Base-by-base conservation (phyloP, 2,888 invertebrate species). In the Apodemia zela region DNA sequence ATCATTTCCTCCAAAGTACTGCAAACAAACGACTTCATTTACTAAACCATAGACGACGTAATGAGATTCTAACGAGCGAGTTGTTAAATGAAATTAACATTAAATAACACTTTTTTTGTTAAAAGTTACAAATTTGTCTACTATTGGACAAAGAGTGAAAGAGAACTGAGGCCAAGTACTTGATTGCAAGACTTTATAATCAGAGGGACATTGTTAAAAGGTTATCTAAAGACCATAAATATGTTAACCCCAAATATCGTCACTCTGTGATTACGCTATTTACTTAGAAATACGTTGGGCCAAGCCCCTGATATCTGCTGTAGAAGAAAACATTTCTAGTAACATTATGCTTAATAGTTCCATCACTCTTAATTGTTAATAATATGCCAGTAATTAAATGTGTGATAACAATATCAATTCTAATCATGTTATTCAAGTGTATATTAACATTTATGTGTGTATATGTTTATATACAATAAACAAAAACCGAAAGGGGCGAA, bases 1-100 rank as follows among this genome's bases (percentile, higher is more conserved):
- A 79, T 85, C 81, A 90, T 87, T 85, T 92, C 92, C 77, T 92
- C 92, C 73, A 91, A 77, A 77, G 92, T 84, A 75, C 92, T 92
- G 82, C 68, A 90, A 72, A 66, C 7, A 54, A 18, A 38, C 21
- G 33, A 45, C 54, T 38, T 17, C n/a, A 13, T 15, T 66, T 42
- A 62, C 33, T 63, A 54, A 11, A 86, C 77, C 82, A 84, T 72
- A 68, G 35, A 62, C 64, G 68, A 57, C 42, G 5, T 66, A 54
- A 54, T 25, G 54, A 25, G 54, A 25, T 54, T 54, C 25, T 54
- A 54, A 54, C 54, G 54, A 54, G 11, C 25, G 6, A 25, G 54
- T 25, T 54, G 7, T 25, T 54, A 29, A 57, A 29, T 15, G 25
- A 29, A 29, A 57, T 57, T 57, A 57, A 25, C 54, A 54, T n/a